These are phyloP conservation scores for Hapalemur alaotrensis DNA, from an alignment of 2,797 vertebrate genomes.

Conservation along the genomic window DNA sequence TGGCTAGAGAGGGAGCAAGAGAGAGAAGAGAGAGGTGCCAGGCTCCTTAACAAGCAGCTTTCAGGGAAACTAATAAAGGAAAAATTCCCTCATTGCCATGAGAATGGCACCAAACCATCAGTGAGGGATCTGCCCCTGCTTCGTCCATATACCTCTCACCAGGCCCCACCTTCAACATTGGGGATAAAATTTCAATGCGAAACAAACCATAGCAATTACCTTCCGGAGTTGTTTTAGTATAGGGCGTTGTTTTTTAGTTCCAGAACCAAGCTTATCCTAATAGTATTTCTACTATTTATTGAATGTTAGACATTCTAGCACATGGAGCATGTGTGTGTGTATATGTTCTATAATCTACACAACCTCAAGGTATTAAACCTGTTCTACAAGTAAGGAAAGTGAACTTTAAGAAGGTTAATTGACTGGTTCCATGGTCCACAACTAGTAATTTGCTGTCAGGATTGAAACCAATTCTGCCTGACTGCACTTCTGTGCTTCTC, in stretches of 20 bases:
- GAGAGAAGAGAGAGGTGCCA: background rate
- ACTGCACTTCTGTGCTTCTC: background rate
- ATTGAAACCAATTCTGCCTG: background rate
- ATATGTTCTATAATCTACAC: background rate
- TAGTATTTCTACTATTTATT: background rate
- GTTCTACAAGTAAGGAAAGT: background rate
- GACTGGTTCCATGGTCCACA: background rate
- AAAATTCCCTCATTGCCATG: background rate
- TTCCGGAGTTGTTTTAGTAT: background rate
- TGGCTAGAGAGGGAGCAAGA: background rate
- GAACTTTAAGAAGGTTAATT: background rate
- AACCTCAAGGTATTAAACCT: background rate
- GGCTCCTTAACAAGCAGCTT: background rate
- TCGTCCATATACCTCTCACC: background rate
- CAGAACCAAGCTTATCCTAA: slow-evolving; percentile 14
- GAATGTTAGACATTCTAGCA: background rate
- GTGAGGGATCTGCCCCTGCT: background rate
- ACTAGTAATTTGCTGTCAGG: background rate
- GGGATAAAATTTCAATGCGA: background rate
- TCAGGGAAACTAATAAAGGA: background rate
- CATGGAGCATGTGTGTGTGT: background rate
- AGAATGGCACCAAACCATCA: background rate
- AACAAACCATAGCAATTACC: background rate
- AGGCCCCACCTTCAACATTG: background rate
- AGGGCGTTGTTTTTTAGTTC: background rate